phyloP scores from a whole-genome alignment of 2,797 vertebrate species.

The Cryptoprocta ferox region DNA sequence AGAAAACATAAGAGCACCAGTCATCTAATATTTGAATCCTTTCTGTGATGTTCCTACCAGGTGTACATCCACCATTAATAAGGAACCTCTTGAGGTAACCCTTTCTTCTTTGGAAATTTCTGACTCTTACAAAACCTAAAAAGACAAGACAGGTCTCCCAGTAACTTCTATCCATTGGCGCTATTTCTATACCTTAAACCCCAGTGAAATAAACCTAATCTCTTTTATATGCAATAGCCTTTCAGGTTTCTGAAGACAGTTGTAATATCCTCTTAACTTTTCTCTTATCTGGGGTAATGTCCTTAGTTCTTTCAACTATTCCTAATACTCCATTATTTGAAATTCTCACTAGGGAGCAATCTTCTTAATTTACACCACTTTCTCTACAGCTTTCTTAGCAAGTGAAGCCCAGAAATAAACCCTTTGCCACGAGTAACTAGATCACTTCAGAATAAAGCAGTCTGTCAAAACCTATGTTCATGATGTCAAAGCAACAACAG shows the following conservation, averaged over 20 bases:
- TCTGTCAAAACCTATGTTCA: background rate
- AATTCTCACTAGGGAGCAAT: background rate
- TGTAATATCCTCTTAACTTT: background rate
- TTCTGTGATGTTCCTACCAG: background rate
- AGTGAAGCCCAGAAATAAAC: background rate
- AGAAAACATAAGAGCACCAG: background rate
- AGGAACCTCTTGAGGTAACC: background rate
- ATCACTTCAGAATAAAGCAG: background rate
- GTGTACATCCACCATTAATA: background rate
- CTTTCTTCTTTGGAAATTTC: background rate
- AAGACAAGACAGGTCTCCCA: background rate
- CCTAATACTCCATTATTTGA: slow-evolving; percentile 18
- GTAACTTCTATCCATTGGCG: background rate
- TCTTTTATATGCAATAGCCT: background rate
- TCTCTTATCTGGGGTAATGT: background rate
- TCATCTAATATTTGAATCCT: background rate
- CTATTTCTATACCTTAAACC: slow-evolving; percentile 24
- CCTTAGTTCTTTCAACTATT: slow-evolving; percentile 32
- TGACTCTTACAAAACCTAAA: slow-evolving; percentile 33
- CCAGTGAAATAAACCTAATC: background rate
- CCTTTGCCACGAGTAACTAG: background rate
- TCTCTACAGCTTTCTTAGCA: background rate
- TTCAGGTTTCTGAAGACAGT: background rate
- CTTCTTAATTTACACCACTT: background rate
- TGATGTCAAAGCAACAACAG: slow-evolving; percentile 18